phyloP scores from a whole-genome alignment of 2,797 vertebrate species.

The Pseudochirops corinnae region DNA sequence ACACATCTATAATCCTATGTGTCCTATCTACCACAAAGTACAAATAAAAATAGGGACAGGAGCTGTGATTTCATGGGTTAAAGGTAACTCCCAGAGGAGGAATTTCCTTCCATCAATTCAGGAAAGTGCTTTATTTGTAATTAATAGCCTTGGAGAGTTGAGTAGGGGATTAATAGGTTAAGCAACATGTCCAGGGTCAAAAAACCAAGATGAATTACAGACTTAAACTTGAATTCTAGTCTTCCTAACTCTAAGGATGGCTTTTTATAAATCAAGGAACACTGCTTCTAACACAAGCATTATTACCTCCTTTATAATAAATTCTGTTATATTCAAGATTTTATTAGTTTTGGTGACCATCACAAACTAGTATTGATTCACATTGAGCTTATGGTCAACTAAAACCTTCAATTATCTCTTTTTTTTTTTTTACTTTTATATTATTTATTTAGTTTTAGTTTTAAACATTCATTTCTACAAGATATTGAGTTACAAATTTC shows the following conservation, averaged over 20 bases:
- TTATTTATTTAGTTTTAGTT: too few species aligned
- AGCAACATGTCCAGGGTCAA: not conserved
- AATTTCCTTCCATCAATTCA: not conserved
- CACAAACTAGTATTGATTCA: not conserved
- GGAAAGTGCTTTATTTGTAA: not conserved
- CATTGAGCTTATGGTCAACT: not conserved
- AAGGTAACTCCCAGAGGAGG: not conserved
- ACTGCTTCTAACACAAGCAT: not conserved
- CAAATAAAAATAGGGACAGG: not conserved
- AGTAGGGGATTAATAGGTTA: not conserved
- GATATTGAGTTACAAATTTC: too few species aligned
- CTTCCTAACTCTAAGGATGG: not conserved
- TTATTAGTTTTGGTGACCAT: not conserved
- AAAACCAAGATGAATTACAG: not conserved
- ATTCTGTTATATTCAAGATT: not conserved
- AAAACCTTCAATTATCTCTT: not conserved
- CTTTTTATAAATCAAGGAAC: not conserved
- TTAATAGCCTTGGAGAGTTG: not conserved
- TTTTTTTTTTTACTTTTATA: too few species aligned
- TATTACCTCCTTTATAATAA: not conserved
- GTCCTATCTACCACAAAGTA: not conserved
- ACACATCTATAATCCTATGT: not conserved
- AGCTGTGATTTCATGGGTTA: not conserved
- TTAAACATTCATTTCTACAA: too few species aligned
- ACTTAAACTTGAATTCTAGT: not conserved